Percentiles rank a stretch among this genome's conserved stretches.
Conservation (phyloP, 2,113 vertebrate genomes). For the Oreotrochilus melanogaster region DNA sequence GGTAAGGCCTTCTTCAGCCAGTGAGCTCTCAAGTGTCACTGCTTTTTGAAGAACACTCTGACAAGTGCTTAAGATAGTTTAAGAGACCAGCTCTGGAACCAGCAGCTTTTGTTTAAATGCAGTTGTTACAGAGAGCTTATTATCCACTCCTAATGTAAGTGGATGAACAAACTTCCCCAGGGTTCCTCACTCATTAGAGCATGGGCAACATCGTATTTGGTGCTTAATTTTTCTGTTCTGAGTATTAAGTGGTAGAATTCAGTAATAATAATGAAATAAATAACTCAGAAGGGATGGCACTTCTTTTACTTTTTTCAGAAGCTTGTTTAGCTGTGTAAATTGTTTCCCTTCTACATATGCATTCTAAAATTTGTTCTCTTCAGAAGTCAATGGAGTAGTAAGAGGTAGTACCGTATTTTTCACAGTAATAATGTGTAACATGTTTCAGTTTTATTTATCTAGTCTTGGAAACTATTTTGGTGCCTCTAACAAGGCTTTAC, state of each 20-base stretch:
- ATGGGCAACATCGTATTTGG: not conserved
- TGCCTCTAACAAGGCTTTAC: not conserved
- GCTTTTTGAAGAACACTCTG: not conserved
- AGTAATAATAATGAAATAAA: not conserved
- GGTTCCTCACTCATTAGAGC: not conserved
- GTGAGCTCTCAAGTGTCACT: not conserved
- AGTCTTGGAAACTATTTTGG: not conserved
- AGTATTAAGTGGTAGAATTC: not conserved
- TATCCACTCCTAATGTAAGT: not conserved
- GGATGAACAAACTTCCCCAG: not conserved
- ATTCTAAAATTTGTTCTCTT: not conserved
- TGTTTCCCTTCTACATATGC: not conserved
- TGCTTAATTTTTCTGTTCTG: not conserved
- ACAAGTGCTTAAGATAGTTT: not conserved
- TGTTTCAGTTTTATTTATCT: not conserved
- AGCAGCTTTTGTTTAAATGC: not conserved
- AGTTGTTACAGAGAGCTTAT: not conserved
- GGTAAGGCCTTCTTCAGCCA: not conserved
- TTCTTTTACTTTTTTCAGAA: not conserved
- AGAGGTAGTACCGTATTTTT: not conserved
- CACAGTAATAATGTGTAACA: not conserved
- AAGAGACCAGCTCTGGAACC: not conserved
- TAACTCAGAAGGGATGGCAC: not conserved
- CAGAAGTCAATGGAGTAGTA: not conserved
- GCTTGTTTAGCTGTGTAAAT: accelerated